Evolutionary conservation across 2,113 vertebrate genomes (phyloP).

Genomic region (Tiliqua scincoides): DNA sequence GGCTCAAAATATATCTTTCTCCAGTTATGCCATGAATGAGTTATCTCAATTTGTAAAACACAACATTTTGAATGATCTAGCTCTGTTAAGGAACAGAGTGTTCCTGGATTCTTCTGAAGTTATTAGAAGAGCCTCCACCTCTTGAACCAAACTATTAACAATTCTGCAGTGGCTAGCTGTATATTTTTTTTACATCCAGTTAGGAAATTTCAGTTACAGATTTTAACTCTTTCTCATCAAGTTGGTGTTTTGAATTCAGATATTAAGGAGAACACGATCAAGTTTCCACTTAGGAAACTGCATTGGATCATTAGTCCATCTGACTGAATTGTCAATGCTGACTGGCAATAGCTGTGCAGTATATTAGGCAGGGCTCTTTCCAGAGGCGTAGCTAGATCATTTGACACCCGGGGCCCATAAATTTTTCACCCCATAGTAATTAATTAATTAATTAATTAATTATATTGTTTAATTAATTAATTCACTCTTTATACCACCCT

Average conservation of each 20-base stretch:
- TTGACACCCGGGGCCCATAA: no score
- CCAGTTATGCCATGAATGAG: background rate
- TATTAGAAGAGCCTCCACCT: slow-evolving; percentile 57
- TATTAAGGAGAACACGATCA: background rate
- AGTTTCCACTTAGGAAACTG: background rate
- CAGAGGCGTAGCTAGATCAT: no score
- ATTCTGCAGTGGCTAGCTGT: no score
- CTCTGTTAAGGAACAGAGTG: slow-evolving; percentile 31
- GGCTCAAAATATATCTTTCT: background rate
- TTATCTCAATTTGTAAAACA: slow-evolving; percentile 37
- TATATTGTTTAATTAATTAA: no score
- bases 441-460: no score
- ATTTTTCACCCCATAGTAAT: no score
- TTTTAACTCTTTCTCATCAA: background rate
- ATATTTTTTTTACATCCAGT: background rate
- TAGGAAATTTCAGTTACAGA: background rate
- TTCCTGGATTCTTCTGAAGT: slow-evolving; percentile 43
- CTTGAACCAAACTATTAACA: slow-evolving; percentile 39
- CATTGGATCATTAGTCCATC: no score
- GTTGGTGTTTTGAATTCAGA: background rate
- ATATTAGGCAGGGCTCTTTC: no score
- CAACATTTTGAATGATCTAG: slow-evolving; percentile 47
- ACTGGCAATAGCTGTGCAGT: no score
- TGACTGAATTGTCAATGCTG: no score
- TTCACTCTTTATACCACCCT: no score